Conservation (phyloP, 2,888 invertebrate genomes). For the Sussaba pulchella region DNA sequence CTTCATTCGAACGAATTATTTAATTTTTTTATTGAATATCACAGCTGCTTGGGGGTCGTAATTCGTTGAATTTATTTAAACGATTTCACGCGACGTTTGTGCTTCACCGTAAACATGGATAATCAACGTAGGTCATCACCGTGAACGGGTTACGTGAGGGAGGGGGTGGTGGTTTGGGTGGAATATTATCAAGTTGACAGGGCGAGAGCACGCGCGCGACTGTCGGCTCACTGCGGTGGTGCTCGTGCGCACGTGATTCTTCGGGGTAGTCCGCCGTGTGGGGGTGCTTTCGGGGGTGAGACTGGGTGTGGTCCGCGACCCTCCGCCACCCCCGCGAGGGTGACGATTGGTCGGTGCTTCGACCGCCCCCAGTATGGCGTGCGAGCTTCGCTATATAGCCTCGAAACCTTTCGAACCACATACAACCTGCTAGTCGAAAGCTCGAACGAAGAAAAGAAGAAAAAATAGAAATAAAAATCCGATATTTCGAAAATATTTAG, state of each 20-base stretch:
- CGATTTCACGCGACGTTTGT: no score
- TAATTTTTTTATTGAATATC: no score
- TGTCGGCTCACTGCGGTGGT: conserved; percentile 71
- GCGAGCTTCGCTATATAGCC: conserved; percentile 54
- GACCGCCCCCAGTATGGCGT: conserved; percentile 83
- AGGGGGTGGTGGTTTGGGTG: background rate
- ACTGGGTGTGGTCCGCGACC: conserved; percentile 74
- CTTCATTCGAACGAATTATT: no score
- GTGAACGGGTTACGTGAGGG: background rate
- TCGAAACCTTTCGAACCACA: conserved; percentile 43
- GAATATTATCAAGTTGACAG: conserved; percentile 57
- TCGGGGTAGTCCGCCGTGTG: conserved; percentile 52
- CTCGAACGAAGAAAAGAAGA: conserved; percentile 24
- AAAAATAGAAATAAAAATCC: conserved; percentile 17
- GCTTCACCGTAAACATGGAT: background rate
- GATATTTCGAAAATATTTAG: background rate
- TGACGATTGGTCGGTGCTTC: conserved; percentile 77
- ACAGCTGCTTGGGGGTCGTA: no score
- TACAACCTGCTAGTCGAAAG: conserved; percentile 25
- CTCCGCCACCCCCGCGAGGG: conserved; percentile 74
- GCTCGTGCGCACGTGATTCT: conserved; percentile 82
- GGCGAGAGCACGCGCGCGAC: conserved; percentile 78
- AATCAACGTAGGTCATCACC: background rate
- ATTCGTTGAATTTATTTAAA: no score
- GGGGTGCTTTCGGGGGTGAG: conserved; percentile 66